These are phyloP conservation scores for Syrrhaptes paradoxus DNA, from an alignment of 2,113 vertebrate genomes.

Conservation along the genomic window DNA sequence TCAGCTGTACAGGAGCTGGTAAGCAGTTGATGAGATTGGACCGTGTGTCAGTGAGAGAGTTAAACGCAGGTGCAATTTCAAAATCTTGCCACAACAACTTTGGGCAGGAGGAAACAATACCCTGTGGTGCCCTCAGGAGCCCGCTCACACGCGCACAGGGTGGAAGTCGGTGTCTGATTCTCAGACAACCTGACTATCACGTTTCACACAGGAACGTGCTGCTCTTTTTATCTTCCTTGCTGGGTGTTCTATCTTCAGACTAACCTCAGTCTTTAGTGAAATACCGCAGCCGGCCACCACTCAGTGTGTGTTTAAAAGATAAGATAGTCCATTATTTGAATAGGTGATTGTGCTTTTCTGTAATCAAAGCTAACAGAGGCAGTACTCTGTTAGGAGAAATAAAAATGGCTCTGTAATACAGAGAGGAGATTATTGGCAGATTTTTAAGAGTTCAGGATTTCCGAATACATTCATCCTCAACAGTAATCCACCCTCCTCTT, in stretches of 20 bases:
- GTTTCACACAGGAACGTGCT: not conserved
- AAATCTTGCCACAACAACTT: not conserved
- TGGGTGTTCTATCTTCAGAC: not conserved
- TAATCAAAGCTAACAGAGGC: not conserved
- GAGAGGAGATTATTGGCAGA: not conserved
- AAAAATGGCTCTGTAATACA: not conserved
- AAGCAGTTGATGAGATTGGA: not conserved
- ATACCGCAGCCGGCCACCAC: not conserved
- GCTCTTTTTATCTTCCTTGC: not conserved
- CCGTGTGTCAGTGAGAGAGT: not conserved
- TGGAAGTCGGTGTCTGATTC: constrained; percentile 2
- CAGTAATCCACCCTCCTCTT: not conserved
- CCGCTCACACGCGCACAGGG: accelerated
- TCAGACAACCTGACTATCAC: not conserved
- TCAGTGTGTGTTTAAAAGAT: not conserved
- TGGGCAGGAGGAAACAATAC: not conserved
- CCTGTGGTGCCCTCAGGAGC: accelerated
- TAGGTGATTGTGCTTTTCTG: not conserved
- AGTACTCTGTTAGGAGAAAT: not conserved
- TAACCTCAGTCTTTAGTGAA: not conserved
- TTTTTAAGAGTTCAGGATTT: not conserved
- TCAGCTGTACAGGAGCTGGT: not conserved
- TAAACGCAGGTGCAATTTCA: not conserved
- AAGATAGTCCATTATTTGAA: not conserved
- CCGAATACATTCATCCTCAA: not conserved